Conservation (phyloP, 2,797 vertebrate genomes). For the Lepus oiostolus region DNA sequence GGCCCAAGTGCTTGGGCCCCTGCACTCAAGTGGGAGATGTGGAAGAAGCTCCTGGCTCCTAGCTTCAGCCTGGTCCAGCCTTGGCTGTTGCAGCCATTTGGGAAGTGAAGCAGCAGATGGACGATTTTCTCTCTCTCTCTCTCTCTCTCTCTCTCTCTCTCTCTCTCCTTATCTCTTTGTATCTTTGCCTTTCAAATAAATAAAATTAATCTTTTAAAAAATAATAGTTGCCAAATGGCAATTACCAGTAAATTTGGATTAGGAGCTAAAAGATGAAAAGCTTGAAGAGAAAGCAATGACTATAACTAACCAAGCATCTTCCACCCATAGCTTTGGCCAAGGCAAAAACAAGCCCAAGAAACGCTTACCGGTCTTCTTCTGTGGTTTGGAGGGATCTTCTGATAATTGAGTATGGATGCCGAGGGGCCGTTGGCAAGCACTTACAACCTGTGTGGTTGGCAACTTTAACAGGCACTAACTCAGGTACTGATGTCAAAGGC, state of each 20-base stretch:
- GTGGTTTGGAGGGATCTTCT: constrained; percentile 88
- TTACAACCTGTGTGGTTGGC: constrained; percentile 97
- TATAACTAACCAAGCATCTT: neutral
- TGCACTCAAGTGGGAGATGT: no score
- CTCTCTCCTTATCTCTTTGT: no score
- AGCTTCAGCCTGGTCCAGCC: no score
- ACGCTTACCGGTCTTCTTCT: constrained; percentile 88
- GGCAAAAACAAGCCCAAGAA: neutral
- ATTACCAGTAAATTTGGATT: neutral
- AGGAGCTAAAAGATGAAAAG: constrained; percentile 46
- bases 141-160: no score
- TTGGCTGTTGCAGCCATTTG: no score
- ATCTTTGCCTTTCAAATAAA: no score
- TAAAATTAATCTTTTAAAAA: no score
- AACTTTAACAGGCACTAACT: constrained; percentile 95
- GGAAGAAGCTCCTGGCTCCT: no score
- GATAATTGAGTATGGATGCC: constrained; percentile 90
- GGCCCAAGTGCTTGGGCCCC: no score
- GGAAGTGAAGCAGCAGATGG: no score
- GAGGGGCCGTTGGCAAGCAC: constrained; percentile 93
- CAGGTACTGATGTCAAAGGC: constrained; percentile 94
- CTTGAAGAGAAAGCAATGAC: constrained; percentile 20
- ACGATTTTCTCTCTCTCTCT: no score
- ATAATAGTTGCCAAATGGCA: constrained; percentile 1
- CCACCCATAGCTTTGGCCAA: neutral